Percentiles rank a stretch among this genome's conserved stretches.
phyloP scores from a whole-genome alignment of 2,888 invertebrate species.

The Julus scandinavius region DNA sequence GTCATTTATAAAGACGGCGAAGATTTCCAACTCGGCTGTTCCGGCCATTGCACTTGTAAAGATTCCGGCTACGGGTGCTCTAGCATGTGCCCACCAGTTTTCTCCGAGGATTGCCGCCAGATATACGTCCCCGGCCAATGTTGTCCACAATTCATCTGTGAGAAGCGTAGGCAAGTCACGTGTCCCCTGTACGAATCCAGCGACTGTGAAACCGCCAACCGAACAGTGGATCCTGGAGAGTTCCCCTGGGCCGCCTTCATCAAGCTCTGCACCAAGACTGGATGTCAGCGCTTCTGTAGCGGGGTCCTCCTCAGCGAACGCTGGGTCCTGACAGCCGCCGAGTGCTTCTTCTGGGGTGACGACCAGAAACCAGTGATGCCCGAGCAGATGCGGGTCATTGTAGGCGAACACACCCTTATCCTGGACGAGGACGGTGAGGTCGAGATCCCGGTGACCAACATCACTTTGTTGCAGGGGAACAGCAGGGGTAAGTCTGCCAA shows the following conservation, averaged over 20 bases:
- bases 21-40: constrained; percentile 51
- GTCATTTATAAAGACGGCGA: constrained; percentile 56
- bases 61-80: constrained; percentile 49
- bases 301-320: constrained; percentile 49
- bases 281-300: constrained; percentile 49
- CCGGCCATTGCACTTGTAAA: constrained; percentile 6
- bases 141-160: constrained; percentile 49
- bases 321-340: constrained; percentile 50
- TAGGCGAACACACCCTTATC: constrained; percentile 53
- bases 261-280: constrained; percentile 48
- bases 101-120: constrained; percentile 22
- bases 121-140: constrained; percentile 54
- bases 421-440: constrained; percentile 53
- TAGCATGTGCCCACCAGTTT: constrained; percentile 48
- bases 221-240: constrained; percentile 52
- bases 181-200: constrained; percentile 52
- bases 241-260: constrained; percentile 54
- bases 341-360: constrained; percentile 48
- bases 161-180: not conserved
- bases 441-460: constrained; percentile 45
- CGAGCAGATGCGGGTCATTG: constrained; percentile 50
- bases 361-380: not conserved
- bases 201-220: constrained; percentile 55
- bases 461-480: not conserved
- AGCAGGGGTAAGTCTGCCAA: not conserved